Base-by-base conservation (phyloP, 2,888 invertebrate species). In the Hydriomena furcata region DNA sequence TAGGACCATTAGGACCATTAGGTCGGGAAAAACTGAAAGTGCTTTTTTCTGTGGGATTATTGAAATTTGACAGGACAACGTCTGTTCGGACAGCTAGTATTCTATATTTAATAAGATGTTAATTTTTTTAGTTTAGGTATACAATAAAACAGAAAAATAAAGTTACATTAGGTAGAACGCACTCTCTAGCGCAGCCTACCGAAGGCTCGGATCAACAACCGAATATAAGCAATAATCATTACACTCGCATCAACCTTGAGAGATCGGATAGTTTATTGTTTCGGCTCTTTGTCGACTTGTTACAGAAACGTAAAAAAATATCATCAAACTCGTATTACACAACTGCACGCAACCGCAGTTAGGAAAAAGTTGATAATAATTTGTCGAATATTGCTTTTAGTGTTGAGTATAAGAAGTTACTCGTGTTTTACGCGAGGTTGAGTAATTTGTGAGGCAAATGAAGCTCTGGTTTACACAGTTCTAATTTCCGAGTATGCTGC, bases 181-280 rank as follows among this genome's bases (percentile, higher is more conserved):
- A n/a, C n/a, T n/a, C n/a, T n/a, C n/a, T n/a, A n/a, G n/a, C 20
- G 5, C 12, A 23, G 31, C 11, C 28, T 21, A 30, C 10, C n/a
- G 21, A 5, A 38, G 23, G 0, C 30, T 21, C 76, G 67, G 76
- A 78, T 73, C 82, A 82, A 81, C 78, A 82, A 80, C 82, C 83
- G 82, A n/a, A n/a, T n/a, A n/a, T 80, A 76, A 77, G 82, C 82
- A 87, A 84, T 85, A 82, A 86, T 87, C 86, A 87, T 88, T 87
- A 88, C 79, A 73, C 71, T 71, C 81, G 83, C 86, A 84, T 86
- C 87, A 85, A 72, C 75, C 82, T 87, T 82, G 84, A 79, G 79
- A 82, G 73, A 86, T n/a, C n/a, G n/a, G n/a, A n/a, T 79, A 79
- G 69, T 82, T 85, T 84, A 87, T 87, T 86, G 87, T 88, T 79